These are phyloP conservation scores for Cyanistes caeruleus DNA, from an alignment of 2,113 vertebrate genomes.

Conservation along the genomic window DNA sequence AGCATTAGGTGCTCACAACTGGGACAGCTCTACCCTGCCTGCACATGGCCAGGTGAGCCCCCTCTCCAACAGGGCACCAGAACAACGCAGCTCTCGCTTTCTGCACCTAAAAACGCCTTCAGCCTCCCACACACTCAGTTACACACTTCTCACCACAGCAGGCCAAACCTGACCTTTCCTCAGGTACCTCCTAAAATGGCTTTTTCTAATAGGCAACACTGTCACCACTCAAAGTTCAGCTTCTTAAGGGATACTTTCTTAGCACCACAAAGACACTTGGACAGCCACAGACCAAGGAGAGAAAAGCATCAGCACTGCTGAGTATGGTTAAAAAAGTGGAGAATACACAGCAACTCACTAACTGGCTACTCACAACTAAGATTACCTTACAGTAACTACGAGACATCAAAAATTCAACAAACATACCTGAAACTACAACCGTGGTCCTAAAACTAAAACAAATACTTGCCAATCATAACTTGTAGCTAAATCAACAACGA, in stretches of 20 bases:
- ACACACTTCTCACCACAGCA: background rate
- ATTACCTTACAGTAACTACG: background rate
- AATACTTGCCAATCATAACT: background rate
- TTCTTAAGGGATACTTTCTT: background rate
- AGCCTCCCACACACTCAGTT: background rate
- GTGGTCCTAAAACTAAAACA: background rate
- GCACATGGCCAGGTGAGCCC: background rate
- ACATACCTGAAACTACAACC: background rate
- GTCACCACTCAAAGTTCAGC: background rate
- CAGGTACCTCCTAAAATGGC: background rate
- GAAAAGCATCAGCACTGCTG: background rate
- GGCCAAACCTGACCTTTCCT: background rate
- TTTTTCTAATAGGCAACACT: background rate
- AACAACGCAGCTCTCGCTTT: background rate
- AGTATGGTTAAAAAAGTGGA: fast-evolving
- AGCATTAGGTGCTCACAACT: background rate
- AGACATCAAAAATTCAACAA: background rate
- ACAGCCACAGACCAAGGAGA: fast-evolving
- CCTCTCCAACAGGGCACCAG: background rate
- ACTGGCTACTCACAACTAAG: fast-evolving
- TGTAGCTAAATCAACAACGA: background rate
- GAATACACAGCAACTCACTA: fast-evolving
- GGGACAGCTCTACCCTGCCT: background rate
- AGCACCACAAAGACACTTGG: background rate
- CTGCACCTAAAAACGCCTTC: background rate